A percentile compares a stretch with the other conserved stretches of the same genome.
Conservation (phyloP, 2,113 vertebrate species). For the Cephalopterus ornatus region DNA sequence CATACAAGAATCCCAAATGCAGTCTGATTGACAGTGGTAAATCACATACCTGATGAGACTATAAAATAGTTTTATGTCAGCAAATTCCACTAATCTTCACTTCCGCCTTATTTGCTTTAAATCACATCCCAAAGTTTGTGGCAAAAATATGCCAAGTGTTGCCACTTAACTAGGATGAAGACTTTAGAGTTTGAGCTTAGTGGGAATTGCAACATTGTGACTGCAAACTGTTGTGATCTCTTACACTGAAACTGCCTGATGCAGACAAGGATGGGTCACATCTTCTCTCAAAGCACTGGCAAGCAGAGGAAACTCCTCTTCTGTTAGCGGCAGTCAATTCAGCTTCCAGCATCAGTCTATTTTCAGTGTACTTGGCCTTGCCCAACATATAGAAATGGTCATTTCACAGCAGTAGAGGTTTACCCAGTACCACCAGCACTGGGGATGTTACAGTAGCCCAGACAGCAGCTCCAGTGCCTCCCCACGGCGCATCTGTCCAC, state of each 20-base stretch:
- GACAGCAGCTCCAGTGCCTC: rapidly evolving
- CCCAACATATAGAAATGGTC: background rate
- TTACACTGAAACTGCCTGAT: background rate
- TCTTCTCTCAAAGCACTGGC: background rate
- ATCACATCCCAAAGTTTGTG: background rate
- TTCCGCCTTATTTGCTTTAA: background rate
- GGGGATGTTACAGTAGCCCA: background rate
- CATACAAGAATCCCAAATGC: background rate
- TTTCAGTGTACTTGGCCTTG: background rate
- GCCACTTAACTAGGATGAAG: background rate
- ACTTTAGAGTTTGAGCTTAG: background rate
- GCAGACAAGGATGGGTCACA: background rate
- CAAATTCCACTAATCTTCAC: background rate
- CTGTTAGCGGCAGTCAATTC: background rate
- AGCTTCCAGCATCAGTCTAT: background rate
- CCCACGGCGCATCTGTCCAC: rapidly evolving
- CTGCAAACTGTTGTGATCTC: background rate
- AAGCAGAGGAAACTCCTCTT: background rate
- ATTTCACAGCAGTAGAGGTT: background rate
- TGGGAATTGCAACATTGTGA: background rate
- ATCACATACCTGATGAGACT: background rate
- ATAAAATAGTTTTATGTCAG: background rate
- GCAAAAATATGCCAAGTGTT: background rate
- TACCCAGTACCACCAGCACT: background rate
- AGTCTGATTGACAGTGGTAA: background rate